Evolutionary conservation across 2,797 vertebrate species (phyloP).

Genomic region (Hirundo rustica): DNA sequence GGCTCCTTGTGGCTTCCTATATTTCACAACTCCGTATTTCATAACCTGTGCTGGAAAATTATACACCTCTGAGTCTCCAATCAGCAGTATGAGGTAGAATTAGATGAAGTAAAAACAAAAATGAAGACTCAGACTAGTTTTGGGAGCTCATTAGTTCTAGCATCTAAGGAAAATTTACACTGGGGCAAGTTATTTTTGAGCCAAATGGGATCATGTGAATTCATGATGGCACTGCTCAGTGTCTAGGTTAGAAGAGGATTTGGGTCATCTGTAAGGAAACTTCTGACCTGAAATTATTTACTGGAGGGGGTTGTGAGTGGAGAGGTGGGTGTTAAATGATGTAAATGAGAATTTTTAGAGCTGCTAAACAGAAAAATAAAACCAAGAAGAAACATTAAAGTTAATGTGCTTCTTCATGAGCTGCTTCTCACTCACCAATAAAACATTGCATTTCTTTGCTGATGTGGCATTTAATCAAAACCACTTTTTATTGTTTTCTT

Average conservation of each 20-base stretch:
- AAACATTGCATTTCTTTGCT: neutral
- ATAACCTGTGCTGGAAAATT: neutral
- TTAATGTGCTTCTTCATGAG: neutral
- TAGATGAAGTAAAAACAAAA: neutral
- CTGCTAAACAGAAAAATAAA: neutral
- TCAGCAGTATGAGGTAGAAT: neutral
- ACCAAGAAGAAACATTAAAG: neutral
- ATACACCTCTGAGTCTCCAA: neutral
- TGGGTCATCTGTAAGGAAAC: neutral
- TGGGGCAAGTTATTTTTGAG: neutral
- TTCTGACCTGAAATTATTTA: neutral
- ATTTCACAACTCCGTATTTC: neutral
- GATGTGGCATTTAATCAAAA: constrained; percentile 27
- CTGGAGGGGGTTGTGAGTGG: too few species aligned
- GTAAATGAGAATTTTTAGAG: neutral
- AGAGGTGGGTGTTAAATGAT: neutral
- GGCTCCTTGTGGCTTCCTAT: neutral
- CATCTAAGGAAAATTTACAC: neutral
- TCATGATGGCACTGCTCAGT: neutral
- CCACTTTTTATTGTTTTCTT: neutral
- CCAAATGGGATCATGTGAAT: neutral
- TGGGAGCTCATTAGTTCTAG: neutral
- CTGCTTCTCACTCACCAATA: neutral
- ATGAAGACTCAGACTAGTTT: neutral
- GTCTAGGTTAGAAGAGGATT: neutral